A percentile compares a stretch with the other conserved stretches of the same genome.
Conservation (phyloP, 1,140 invertebrate genomes). For the Metaphire vulgaris region DNA sequence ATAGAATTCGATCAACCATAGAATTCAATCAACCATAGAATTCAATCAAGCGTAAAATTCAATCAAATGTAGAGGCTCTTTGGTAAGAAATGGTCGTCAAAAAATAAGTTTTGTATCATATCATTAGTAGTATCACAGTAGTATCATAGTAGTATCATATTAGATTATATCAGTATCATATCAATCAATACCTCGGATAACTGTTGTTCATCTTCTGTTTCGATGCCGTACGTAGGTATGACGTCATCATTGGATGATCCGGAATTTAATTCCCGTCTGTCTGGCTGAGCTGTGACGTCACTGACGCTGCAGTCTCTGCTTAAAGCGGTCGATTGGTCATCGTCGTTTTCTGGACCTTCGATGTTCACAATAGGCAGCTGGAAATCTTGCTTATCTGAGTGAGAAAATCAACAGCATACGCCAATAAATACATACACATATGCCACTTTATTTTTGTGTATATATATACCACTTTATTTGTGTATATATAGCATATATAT, state of each 20-base stretch:
- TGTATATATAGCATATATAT: too few species aligned
- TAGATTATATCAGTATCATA: not conserved
- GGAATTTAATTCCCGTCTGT: slow-evolving; percentile 68
- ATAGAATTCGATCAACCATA: too few species aligned
- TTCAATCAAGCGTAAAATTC: too few species aligned
- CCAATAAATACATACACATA: too few species aligned
- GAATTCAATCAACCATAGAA: too few species aligned
- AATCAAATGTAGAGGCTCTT: too few species aligned
- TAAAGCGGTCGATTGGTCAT: not conserved
- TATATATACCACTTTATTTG: too few species aligned
- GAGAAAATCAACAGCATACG: not conserved
- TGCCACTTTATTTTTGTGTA: too few species aligned
- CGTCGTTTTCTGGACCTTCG: slow-evolving; percentile 30
- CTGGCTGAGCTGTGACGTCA: slow-evolving; percentile 40
- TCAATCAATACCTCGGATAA: slow-evolving; percentile 76
- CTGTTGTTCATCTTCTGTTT: slow-evolving; percentile 75
- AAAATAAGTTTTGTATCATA: not conserved
- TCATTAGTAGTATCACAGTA: too few species aligned
- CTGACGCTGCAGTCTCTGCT: not conserved
- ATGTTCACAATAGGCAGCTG: slow-evolving; percentile 71
- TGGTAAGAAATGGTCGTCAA: too few species aligned
- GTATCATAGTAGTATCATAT: not conserved
- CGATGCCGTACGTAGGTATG: slow-evolving; percentile 81
- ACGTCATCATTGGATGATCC: not conserved
- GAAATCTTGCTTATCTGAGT: slow-evolving; percentile 53